Base-by-base conservation (phyloP, 2,113 vertebrate species). In the Rhabdomys dilectus region DNA sequence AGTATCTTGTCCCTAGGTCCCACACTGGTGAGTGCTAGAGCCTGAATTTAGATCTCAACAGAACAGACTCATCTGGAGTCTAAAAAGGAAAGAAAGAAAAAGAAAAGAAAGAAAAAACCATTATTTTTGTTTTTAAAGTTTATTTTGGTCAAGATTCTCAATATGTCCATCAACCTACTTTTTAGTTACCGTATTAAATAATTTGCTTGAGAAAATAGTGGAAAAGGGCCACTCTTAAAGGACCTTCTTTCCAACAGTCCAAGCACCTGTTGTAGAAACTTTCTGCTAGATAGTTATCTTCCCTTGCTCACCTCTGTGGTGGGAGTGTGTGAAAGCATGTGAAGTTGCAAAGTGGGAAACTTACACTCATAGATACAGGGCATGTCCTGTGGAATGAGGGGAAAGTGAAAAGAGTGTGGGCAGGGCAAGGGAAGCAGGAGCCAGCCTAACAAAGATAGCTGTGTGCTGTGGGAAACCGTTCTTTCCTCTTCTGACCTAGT, bases 141-240 rank as follows among this genome's bases (percentile, higher is more conserved):
- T 88, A 68, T 88, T 88, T 80, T 89, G n/a, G 5, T 60, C 29
- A 39, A 15, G 15, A 66, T 13, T 53, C 62, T 88, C 88, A 64
- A 81, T 89, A 73, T 95, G 82, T 86, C 84, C 76, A 84, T 64
- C 36, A 72, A 39, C 22, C 62, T 29, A 53, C 72, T 93, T 91
- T 89, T 88, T 70, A 64, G 42, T 94, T 86, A 86, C 26, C 53
- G 11, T 29, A 87, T 94, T 58, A 92, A 97, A 82, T 42, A 17
- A 95, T 88, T 89, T 66, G 45, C 58, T 92, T 94, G 34, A 73
- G 48, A 95, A 85, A 78, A 51, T 85, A 9, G 29, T 91, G 17
- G n/a, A 8, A 75, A 6, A 72, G 56, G 76, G 21, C 26, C 21
- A 72, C 56, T 88, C 24, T 88, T 51, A 19, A 85, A 97, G 78